Conservation (phyloP, 2,113 vertebrate species). For the Columba livia region DNA sequence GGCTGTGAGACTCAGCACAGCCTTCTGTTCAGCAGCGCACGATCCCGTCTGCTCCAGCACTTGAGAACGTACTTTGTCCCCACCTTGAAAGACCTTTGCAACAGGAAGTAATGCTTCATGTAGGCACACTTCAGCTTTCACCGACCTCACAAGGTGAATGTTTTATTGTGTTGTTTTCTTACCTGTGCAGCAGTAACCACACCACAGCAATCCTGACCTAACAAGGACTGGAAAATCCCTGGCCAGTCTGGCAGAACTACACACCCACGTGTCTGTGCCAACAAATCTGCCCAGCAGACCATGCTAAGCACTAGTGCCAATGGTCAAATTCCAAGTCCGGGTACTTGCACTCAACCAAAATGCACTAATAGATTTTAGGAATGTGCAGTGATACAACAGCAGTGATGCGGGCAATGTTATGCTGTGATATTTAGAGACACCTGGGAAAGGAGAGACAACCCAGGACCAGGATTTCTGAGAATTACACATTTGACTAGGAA, state of each 20-base stretch:
- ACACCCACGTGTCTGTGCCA: background rate
- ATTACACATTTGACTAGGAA: background rate
- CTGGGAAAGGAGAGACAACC: background rate
- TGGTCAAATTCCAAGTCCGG: slow-evolving; percentile 21
- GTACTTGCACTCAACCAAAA: background rate
- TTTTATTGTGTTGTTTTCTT: background rate
- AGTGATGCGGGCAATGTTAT: background rate
- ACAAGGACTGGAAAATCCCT: slow-evolving; percentile 55
- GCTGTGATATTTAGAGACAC: background rate
- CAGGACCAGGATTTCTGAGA: background rate
- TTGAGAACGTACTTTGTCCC: background rate
- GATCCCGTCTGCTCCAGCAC: background rate
- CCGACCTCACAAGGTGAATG: background rate
- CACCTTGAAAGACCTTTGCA: background rate
- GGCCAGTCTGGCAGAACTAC: background rate
- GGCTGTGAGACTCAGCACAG: background rate
- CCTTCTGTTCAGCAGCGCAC: rapidly evolving
- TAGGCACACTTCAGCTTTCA: background rate
- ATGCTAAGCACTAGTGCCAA: background rate
- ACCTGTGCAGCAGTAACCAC: background rate
- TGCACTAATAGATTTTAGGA: background rate
- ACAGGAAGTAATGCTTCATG: background rate
- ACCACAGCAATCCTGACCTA: background rate
- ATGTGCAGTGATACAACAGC: background rate
- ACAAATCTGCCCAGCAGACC: slow-evolving; percentile 24